Evolutionary conservation across 2,797 vertebrate genomes (phyloP).

Genomic region (Mus minutoides): DNA sequence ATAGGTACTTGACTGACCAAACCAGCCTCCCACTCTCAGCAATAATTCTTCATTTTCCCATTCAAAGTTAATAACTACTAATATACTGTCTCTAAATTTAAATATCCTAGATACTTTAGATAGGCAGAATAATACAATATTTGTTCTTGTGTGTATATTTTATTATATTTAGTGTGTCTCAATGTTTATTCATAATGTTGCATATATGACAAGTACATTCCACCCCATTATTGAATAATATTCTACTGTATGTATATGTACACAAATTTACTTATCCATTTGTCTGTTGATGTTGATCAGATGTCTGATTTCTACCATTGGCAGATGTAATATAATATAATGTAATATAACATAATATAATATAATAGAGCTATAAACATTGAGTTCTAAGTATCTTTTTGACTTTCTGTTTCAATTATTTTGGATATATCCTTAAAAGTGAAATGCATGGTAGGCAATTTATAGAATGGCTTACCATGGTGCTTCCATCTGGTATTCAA

Average conservation of each 20-base stretch:
- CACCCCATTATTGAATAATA: constrained; percentile 1
- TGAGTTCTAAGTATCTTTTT: not conserved
- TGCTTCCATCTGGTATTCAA: not conserved
- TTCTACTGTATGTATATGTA: not conserved
- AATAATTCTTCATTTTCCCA: not conserved
- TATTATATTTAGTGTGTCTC: not conserved
- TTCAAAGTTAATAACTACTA: not conserved
- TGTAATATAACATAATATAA: too few relatives aligned
- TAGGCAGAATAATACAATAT: not conserved
- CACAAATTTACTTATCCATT: not conserved
- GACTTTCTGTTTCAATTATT: not conserved
- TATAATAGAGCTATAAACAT: not conserved
- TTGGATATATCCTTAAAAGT: not conserved
- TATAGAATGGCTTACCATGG: not conserved
- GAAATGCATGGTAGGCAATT: not conserved
- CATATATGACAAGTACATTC: not conserved
- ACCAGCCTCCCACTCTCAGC: not conserved
- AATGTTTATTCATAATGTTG: not conserved
- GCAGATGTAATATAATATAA: not conserved
- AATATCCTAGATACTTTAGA: not conserved
- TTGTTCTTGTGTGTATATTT: not conserved
- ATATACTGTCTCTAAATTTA: constrained; percentile 26
- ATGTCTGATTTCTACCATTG: not conserved
- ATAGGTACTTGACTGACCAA: not conserved
- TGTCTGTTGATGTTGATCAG: not conserved